Evolutionary conservation across 1,140 invertebrate genomes (phyloP).

Genomic region (Bicyclus anynana): DNA sequence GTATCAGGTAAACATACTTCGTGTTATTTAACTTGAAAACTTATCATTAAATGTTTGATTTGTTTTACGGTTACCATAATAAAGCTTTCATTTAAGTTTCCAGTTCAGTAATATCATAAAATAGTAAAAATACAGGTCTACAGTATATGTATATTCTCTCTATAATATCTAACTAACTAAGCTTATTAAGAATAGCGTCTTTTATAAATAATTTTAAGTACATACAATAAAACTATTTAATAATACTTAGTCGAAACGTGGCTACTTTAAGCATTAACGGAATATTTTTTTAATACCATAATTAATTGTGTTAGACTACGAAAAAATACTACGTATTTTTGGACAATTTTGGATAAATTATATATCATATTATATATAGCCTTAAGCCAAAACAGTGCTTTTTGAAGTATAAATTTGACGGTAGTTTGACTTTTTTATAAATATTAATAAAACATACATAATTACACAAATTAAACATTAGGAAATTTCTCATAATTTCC

Average conservation of each 20-base stretch:
- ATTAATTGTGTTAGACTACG: background rate
- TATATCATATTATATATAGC: too few species aligned
- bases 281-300: background rate
- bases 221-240: background rate
- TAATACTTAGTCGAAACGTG: background rate
- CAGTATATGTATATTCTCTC: background rate
- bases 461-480: too few species aligned
- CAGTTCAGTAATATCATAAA: background rate
- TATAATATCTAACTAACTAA: background rate
- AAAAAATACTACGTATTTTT: too few species aligned
- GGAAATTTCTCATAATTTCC: too few species aligned
- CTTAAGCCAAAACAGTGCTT: too few species aligned
- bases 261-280: background rate
- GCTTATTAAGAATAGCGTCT: background rate
- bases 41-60: background rate
- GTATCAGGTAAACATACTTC: too few species aligned
- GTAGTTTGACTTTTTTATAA: too few species aligned
- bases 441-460: too few species aligned
- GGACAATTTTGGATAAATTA: too few species aligned
- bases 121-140: background rate
- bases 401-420: too few species aligned
- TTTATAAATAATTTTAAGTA: background rate
- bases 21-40: too few species aligned
- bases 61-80: background rate
- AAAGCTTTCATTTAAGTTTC: background rate